Evolutionary conservation across 2,888 invertebrate species (phyloP).

Genomic region (Synanthedon tipuliformis): DNA sequence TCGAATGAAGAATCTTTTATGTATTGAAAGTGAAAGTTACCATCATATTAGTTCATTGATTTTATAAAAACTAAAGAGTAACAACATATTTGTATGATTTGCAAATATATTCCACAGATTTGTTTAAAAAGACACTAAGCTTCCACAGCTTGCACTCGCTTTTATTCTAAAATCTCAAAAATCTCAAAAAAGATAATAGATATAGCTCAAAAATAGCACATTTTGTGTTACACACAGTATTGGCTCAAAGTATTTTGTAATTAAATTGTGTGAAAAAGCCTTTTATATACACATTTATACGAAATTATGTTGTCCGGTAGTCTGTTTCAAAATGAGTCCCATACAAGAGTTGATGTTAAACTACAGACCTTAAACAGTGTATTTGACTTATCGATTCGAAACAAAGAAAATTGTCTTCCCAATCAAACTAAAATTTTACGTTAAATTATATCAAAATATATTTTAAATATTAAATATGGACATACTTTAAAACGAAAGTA

Average conservation of each 20-base stretch:
- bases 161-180: too few relatives aligned
- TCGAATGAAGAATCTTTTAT: too few relatives aligned
- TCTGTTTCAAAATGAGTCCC: neutral
- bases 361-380: neutral
- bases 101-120: neutral
- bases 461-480: too few relatives aligned
- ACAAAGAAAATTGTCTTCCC: too few relatives aligned
- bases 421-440: too few relatives aligned
- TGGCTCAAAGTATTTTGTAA: conserved; percentile 55
- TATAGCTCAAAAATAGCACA: conserved; percentile 1
- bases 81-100: conserved; percentile 4
- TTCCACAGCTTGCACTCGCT: too few relatives aligned
- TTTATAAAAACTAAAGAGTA: neutral
- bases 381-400: too few relatives aligned
- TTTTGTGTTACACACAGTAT: conserved; percentile 42
- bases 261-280: neutral
- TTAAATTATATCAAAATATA: too few relatives aligned
- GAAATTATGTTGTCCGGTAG: neutral
- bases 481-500: too few relatives aligned
- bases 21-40: too few relatives aligned
- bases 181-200: too few relatives aligned
- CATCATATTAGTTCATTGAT: neutral
- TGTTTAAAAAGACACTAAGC: neutral
- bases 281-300: neutral
- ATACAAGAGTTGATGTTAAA: neutral